Conservation (phyloP, 2,888 invertebrate species). For the Scrobipalpa atriplicella region DNA sequence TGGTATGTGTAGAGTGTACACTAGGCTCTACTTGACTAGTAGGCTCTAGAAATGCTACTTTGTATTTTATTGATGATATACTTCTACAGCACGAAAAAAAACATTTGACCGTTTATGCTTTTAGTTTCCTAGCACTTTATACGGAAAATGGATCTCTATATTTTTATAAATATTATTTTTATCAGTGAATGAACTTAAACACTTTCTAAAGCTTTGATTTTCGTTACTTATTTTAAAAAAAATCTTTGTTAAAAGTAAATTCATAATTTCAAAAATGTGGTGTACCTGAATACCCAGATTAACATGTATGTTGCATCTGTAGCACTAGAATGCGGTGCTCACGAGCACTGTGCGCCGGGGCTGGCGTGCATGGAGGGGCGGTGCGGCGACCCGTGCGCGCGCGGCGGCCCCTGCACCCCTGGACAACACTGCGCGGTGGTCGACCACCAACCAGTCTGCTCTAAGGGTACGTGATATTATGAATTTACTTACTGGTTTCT, state of each 20-base stretch:
- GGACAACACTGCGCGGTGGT: slow-evolving; percentile 92
- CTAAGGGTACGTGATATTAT: slow-evolving; percentile 81
- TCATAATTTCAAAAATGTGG: not conserved
- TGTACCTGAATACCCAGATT: not conserved
- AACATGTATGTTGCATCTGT: slow-evolving; percentile 43
- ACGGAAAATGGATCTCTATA: slow-evolving; percentile 12
- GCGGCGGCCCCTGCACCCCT: slow-evolving; percentile 87
- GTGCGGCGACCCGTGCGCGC: slow-evolving; percentile 91
- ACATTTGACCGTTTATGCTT: slow-evolving; percentile 26
- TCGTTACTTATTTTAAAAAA: not conserved
- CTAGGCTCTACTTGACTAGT: too few species aligned
- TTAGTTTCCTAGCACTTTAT: slow-evolving; percentile 26
- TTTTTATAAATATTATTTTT: slow-evolving; percentile 7
- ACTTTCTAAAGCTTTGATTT: not conserved
- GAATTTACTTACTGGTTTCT: too few species aligned
- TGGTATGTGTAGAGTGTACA: slow-evolving; percentile 14
- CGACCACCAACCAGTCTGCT: slow-evolving; percentile 92
- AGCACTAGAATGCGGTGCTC: slow-evolving; percentile 91
- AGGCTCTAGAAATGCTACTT: slow-evolving; percentile 6
- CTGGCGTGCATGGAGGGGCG: slow-evolving; percentile 90
- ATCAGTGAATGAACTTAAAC: not conserved
- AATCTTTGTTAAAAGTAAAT: too few species aligned
- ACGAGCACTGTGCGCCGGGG: slow-evolving; percentile 90
- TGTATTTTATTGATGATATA: not conserved
- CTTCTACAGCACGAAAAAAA: slow-evolving; percentile 28